These are phyloP conservation scores for Teleogryllus occipitalis DNA, from an alignment of 1,140 invertebrate species.

Conservation along the genomic window DNA sequence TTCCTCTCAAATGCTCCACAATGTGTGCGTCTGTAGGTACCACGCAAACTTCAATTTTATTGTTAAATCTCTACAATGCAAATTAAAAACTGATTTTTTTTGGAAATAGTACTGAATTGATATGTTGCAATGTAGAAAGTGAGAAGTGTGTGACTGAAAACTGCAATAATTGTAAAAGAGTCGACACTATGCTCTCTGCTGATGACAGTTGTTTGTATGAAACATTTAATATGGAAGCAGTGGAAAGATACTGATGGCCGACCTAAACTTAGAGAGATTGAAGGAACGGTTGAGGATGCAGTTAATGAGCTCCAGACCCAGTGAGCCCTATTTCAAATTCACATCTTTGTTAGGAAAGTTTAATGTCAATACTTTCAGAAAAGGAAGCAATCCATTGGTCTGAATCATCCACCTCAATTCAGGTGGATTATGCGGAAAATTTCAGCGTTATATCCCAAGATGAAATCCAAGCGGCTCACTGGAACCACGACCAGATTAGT, in stretches of 20 bases:
- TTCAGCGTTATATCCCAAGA: neutral
- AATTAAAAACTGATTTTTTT: neutral
- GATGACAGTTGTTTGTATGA: neutral
- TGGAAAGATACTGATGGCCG: too few species aligned
- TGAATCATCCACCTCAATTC: neutral
- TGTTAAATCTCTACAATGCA: too few species aligned
- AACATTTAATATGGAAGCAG: neutral
- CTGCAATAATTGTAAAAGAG: neutral
- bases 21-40: too few species aligned
- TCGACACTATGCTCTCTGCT: neutral
- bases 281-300: neutral
- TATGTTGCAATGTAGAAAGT: neutral
- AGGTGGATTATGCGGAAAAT: too few species aligned
- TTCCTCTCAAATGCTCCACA: too few species aligned
- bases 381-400: neutral
- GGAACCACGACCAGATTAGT: neutral
- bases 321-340: neutral
- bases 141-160: too few species aligned
- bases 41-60: too few species aligned
- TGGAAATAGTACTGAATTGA: neutral
- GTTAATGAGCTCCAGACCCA: too few species aligned
- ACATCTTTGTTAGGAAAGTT: neutral
- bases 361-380: neutral
- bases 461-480: neutral
- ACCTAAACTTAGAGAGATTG: neutral